Conservation (phyloP, 2,888 invertebrate genomes). For the Melieria crassipennis region DNA sequence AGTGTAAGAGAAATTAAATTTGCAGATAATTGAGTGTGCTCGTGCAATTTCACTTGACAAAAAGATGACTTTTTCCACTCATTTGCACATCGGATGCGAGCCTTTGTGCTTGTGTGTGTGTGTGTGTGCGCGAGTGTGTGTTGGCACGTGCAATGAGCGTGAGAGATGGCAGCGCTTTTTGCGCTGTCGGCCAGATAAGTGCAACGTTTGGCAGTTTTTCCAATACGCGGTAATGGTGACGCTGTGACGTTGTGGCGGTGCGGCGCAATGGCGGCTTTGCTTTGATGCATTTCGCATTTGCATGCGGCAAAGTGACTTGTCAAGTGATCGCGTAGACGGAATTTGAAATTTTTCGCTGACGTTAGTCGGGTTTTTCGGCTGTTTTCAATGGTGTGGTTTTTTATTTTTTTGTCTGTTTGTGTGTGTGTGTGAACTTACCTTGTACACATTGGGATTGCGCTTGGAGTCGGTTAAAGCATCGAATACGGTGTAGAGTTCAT, state of each 20-base stretch:
- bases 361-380: no score
- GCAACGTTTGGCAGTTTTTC: background rate
- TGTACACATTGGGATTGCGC: conserved; percentile 92
- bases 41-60: conserved; percentile 6
- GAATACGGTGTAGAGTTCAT: conserved; percentile 92
- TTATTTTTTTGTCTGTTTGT: no score
- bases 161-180: background rate
- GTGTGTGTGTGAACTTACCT: conserved; percentile 70
- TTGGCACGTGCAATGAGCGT: background rate
- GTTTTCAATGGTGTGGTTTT: no score
- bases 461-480: conserved; percentile 93
- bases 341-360: no score
- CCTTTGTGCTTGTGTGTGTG: no score
- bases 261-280: background rate
- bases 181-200: background rate
- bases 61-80: background rate
- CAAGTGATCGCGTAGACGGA: no score
- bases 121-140: background rate
- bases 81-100: background rate
- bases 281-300: background rate
- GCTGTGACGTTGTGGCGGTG: background rate
- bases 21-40: conserved; percentile 9
- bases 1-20: background rate
- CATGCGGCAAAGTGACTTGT: no score
- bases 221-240: background rate